Evolutionary conservation across 2,888 invertebrate genomes (phyloP), one percentile per base, ranked within the genome.

Genomic region (Trachelus troglodyta): DNA sequence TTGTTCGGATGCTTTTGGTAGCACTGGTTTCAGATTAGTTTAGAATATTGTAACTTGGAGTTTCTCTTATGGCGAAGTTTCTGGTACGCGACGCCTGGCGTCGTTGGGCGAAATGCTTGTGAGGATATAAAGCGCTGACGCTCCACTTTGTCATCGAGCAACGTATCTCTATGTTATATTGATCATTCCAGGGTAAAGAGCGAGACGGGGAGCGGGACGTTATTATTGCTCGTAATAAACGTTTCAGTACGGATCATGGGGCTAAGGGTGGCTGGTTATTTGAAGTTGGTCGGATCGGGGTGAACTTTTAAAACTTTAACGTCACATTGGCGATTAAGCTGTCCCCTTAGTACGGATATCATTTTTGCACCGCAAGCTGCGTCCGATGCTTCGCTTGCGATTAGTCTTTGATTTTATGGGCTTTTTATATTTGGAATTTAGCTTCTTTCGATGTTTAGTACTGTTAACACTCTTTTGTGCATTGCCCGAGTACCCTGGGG

Each of bases 121-220:
- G 56, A 34, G 83, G 78, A 79, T 82, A 81, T 86, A 87, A 87
- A 87, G 83, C 81, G 86, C 88, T 88, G 87, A 88, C 86, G 84
- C 82, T 87, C 85, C 83, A 82, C 81, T 86, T 87, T 86, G 84
- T 78, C 82, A 74, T 83, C 79, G 82, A 82, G 23, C 71, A 15
- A 34, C 34, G 15, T 34, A n/a, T 31, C 71, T 71, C 75, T 74
- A 34, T 75, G 75, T 81, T 85, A 83, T 84, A 88, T 87, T 84
- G 88, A 89, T 87, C 86, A 85, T 85, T 82, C 81, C 31, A 1
- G 33, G 33, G 31, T 12, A 6, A 12, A 34, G 71, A 71, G 33
- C 12, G 71, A 35, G 30, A n/a, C 23, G 74, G 34, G n/a, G 74
- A 12, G n/a, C 11, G 11, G 34, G 35, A 35, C 30, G 74, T 74